Base-by-base conservation (phyloP, 2,888 invertebrate species). In the Agrochola lota region DNA sequence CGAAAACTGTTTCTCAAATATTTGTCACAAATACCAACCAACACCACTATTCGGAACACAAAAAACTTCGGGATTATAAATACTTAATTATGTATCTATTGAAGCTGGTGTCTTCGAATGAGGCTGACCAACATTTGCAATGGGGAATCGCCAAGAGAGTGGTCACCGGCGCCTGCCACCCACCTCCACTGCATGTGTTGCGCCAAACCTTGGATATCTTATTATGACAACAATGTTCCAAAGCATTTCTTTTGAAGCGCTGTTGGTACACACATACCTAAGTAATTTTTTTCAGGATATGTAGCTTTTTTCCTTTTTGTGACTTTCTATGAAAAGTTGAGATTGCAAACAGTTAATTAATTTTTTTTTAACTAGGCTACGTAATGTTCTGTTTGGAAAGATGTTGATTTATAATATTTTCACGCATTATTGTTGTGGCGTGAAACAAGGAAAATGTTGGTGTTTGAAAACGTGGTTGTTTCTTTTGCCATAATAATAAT, bases 101-200 rank as follows among this genome's bases (percentile, higher is more conserved):
- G 84, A 87, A 86, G 85, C 89, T 83, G 83, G 88, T 89, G 86
- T 74, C 75, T 85, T 85, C 74, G 77, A 74, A 82, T 74, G 80
- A 85, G 87, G 90, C 82, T 88, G 85, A 79, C 79, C 67, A 84
- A 87, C 85, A 88, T 91, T 90, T 91, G 91, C 78, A 78, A 84
- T 80, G 77, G 71, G 80, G 78, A 74, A 66, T 81, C 76, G 70
- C 72, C 83, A 82, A 74, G 83, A 80, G 88, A 88, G 85, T 87
- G 90, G 91, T 88, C 85, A 88, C 74, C 74, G 71, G 64, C 71
- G 71, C 79, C 75, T 75, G 52, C 74, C 64, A 79, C 30, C 91
- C 89, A 91, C 91, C 91, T 86, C 93, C 90, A 90, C 89, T 63
- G 55, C 59, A 55, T 23, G 73, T 79, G 75, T 89, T 89, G 90